Percentiles rank a stretch among this genome's conserved stretches.
Conservation (phyloP, 2,888 invertebrate genomes). For the Aethes cnicana region DNA sequence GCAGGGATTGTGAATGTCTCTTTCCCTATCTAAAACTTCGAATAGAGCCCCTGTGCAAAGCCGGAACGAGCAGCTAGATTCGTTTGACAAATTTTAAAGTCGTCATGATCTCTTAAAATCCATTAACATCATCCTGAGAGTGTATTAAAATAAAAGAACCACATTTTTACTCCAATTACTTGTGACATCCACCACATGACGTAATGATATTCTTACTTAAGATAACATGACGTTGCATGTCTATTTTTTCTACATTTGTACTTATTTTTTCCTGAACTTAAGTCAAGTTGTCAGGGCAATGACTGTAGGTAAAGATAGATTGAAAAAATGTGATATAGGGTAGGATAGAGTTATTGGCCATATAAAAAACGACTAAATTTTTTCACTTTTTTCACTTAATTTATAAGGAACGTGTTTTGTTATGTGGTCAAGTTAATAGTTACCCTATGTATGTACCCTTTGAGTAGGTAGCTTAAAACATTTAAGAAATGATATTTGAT, state of each 20-base stretch:
- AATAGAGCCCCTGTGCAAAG: too few species aligned
- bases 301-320: conserved; percentile 18
- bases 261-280: background rate
- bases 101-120: too few species aligned
- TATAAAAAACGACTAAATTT: conserved; percentile 13
- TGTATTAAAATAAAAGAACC: too few species aligned
- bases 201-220: background rate
- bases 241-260: background rate
- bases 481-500: background rate
- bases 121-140: too few species aligned
- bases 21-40: too few species aligned
- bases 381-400: conserved; percentile 2
- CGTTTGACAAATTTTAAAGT: too few species aligned
- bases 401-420: conserved; percentile 4
- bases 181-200: too few species aligned
- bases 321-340: conserved; percentile 30
- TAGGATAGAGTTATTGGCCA: conserved; percentile 25
- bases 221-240: background rate
- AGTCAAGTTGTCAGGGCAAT: conserved; percentile 11
- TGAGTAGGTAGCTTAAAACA: background rate
- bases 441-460: conserved; percentile 22
- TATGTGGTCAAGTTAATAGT: conserved; percentile 24
- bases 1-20: too few species aligned
- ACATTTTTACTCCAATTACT: too few species aligned
- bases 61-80: too few species aligned